Base-by-base conservation (phyloP, 1,140 invertebrate species). In the Acromyrmex charruanus region DNA sequence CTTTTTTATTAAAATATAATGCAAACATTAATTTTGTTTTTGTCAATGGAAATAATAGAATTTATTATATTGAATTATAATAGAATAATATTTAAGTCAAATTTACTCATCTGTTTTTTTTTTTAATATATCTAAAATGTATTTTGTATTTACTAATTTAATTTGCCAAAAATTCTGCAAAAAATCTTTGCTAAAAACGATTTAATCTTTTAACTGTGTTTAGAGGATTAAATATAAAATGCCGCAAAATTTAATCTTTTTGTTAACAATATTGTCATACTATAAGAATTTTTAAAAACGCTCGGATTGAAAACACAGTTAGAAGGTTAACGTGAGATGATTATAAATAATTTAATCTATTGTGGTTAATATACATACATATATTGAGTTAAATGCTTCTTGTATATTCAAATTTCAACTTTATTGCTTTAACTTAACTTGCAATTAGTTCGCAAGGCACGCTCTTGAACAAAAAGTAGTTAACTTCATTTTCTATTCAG, bases 401-500 rank as follows among this genome's bases (percentile, higher is more conserved):
- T 71, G 18, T 39, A 25, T 58, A 71, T 44, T 71, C 9, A 58
- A 44, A 65, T 81, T 81, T 71, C 16, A 69, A 81, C 51, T 71
- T 71, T 81, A 71, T 81, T 81, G 51, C 31, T 81, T 80, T 28
- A 71, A 80, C 49, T 49, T 80, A 39, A 58, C 49, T 58, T 75
- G 35, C 53, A 75, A 61, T 75, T 66, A 81, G 21, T 81, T 81
- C 12, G 16, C 65, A 21, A 71, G 49, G 16, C 65, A 71, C 51
- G 65, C 3, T 49, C 28, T 80, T 80, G 28, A 81, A 81, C 61
- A 81, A 81, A 80, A 69, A 81, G 49, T 71, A 31, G 3, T 71
- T 71, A 81, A 81, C 31, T 81, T 81, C 77, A 81, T 81, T 81
- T 31, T 28, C 65, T 61, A 81, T 81, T 71, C 65, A 71, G 25